Percentiles rank a stretch among this genome's conserved stretches.
These are phyloP conservation scores for Oryzias celebensis DNA, from an alignment of 2,113 vertebrate genomes.

Conservation along the genomic window DNA sequence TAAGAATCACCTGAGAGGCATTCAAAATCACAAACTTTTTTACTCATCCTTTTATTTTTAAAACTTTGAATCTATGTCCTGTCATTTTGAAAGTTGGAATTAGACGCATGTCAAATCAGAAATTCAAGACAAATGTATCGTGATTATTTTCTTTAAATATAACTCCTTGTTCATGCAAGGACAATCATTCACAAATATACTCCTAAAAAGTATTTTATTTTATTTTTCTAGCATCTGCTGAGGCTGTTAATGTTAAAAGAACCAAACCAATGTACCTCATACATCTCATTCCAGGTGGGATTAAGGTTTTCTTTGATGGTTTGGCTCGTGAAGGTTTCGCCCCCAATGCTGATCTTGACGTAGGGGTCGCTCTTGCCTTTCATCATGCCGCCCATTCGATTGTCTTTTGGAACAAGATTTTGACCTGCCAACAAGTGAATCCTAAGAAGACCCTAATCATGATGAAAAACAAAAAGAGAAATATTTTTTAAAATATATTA, in stretches of 20 bases:
- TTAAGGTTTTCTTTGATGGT: slow-evolving; percentile 85
- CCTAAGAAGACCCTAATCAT: slow-evolving; percentile 82
- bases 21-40: neutral
- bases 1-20: slow-evolving; percentile 81
- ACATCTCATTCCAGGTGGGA: slow-evolving; percentile 90
- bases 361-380: slow-evolving; percentile 93
- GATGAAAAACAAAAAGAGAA: slow-evolving; percentile 4
- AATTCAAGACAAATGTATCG: too few relatives aligned
- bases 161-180: too few relatives aligned
- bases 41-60: neutral
- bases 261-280: slow-evolving; percentile 77
- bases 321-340: slow-evolving; percentile 81
- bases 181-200: too few relatives aligned
- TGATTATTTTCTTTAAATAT: too few relatives aligned
- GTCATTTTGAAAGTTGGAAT: too few relatives aligned
- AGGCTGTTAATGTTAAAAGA: too few relatives aligned
- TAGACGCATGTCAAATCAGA: too few relatives aligned
- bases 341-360: slow-evolving; percentile 81
- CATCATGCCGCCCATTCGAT: slow-evolving; percentile 84
- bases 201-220: too few relatives aligned
- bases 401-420: slow-evolving; percentile 89
- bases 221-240: too few relatives aligned
- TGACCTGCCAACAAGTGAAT: slow-evolving; percentile 88
- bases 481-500: neutral
- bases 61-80: too few relatives aligned